Conservation (phyloP, 2,797 vertebrate genomes). For the Notamacropus eugenii region DNA sequence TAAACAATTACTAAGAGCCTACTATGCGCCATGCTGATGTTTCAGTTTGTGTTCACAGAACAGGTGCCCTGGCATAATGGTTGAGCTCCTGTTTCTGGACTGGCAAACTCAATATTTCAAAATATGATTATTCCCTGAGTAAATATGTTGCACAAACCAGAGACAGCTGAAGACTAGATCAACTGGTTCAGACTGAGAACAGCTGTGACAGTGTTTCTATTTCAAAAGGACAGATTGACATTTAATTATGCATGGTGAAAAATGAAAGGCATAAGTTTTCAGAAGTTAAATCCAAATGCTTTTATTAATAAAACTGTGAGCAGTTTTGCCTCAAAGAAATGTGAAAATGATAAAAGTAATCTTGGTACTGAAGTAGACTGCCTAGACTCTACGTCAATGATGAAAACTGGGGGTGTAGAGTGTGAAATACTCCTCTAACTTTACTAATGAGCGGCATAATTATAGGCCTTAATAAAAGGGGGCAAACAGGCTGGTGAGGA, state of each 20-base stretch:
- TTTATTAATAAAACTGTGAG: neutral
- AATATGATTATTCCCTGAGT: neutral
- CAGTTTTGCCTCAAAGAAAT: conserved; percentile 6
- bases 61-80: neutral
- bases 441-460: neutral
- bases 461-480: neutral
- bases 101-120: neutral
- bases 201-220: neutral
- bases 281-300: conserved; percentile 5
- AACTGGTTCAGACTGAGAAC: neutral
- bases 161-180: neutral
- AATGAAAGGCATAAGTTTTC: neutral
- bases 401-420: neutral
- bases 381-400: neutral
- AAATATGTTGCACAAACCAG: fast-evolving
- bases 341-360: neutral
- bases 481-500: neutral
- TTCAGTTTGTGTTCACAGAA: neutral
- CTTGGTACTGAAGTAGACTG: neutral
- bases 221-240: neutral
- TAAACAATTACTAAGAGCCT: conserved; percentile 7
- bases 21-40: neutral
- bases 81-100: neutral
- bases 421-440: neutral
- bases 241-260: neutral